These are phyloP conservation scores for Columba janthina DNA, from an alignment of 2,113 vertebrate genomes.

Conservation along the genomic window DNA sequence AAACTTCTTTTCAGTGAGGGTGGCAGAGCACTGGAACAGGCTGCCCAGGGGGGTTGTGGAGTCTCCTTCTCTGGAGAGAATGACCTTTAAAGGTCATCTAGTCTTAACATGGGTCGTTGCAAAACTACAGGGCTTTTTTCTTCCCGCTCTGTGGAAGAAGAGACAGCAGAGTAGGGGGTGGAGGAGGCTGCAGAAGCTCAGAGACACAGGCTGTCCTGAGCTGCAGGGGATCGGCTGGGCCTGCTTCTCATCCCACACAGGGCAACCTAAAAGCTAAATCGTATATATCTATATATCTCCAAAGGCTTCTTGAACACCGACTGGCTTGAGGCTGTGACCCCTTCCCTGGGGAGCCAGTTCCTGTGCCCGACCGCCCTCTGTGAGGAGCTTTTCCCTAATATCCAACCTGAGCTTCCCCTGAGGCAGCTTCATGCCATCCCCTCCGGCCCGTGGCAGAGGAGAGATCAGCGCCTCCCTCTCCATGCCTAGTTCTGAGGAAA, in stretches of 20 bases:
- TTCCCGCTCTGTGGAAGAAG: too few species aligned
- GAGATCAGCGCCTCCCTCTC: background rate
- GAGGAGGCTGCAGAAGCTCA: background rate
- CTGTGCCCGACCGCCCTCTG: rapidly evolving
- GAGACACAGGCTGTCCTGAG: too few species aligned
- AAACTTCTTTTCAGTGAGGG: too few species aligned
- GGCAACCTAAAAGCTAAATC: background rate
- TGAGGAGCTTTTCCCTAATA: background rate
- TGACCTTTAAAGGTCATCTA: too few species aligned
- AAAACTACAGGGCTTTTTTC: background rate
- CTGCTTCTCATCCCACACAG: background rate
- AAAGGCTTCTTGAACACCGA: rapidly evolving
- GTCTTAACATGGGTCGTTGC: rapidly evolving
- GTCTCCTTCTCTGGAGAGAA: too few species aligned
- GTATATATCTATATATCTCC: rapidly evolving
- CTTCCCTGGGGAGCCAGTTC: background rate
- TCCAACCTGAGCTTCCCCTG: background rate
- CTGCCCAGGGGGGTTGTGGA: too few species aligned
- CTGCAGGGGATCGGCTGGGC: background rate
- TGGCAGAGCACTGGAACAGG: too few species aligned
- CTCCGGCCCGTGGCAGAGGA: rapidly evolving
- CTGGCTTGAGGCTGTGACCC: rapidly evolving
- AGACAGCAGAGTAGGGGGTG: rapidly evolving
- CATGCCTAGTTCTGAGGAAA: too few species aligned
- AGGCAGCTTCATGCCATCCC: background rate